Percentiles rank a stretch among this genome's conserved stretches.
Conservation (phyloP, 2,113 vertebrate species). For the Astatotilapia flaviijosephi region DNA sequence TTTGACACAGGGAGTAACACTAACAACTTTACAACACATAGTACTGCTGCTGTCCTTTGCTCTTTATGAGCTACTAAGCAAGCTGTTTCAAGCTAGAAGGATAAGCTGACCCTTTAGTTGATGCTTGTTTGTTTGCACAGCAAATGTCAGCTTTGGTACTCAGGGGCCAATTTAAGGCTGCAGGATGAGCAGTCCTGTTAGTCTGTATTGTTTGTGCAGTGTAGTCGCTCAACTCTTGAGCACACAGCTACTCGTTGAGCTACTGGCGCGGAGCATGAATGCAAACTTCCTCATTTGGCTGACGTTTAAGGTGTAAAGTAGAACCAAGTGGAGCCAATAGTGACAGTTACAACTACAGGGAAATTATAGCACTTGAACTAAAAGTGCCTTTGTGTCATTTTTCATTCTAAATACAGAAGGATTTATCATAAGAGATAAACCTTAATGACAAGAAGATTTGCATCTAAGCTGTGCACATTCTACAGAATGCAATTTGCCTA, state of each 20-base stretch:
- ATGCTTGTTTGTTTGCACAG: constrained; percentile 28
- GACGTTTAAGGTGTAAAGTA: not conserved
- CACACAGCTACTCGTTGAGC: not conserved
- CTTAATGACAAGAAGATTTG: not conserved
- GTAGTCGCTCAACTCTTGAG: not conserved
- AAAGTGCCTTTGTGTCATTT: not conserved
- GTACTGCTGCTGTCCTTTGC: not conserved
- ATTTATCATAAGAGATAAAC: not conserved
- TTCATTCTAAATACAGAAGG: not conserved
- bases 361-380: not conserved
- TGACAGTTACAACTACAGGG: not conserved
- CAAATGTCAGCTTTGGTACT: constrained; percentile 29
- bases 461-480: not conserved
- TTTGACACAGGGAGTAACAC: not conserved
- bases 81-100: constrained; percentile 9
- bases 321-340: not conserved
- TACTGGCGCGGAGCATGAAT: not conserved
- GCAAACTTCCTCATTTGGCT: not conserved
- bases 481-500: not conserved
- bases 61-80: not conserved
- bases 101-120: constrained; percentile 22
- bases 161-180: constrained; percentile 24
- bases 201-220: constrained; percentile 22
- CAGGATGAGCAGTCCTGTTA: constrained; percentile 25
- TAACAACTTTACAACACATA: not conserved